Evolutionary conservation across 1,140 invertebrate genomes (phyloP).

Genomic region (Cheumatopsyche charites): DNA sequence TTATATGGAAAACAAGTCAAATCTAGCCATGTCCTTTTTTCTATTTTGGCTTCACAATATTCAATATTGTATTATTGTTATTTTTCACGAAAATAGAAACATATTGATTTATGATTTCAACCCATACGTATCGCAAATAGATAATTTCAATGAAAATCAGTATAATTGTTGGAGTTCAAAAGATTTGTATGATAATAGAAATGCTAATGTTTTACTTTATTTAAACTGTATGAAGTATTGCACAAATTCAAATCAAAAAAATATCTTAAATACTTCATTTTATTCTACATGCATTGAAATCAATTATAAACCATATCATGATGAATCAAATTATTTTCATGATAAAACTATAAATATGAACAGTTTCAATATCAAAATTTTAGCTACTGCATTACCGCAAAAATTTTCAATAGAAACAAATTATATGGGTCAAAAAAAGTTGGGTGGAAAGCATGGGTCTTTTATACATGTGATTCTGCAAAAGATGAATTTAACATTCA

Average conservation of each 20-base stretch:
- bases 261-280: not conserved
- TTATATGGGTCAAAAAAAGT: conserved; percentile 17
- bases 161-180: conserved; percentile 22
- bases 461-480: conserved; percentile 29
- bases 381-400: conserved; percentile 11
- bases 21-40: not conserved
- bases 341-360: conserved; percentile 34
- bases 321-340: conserved; percentile 8
- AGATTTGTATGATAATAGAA: not conserved
- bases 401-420: conserved; percentile 20
- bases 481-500: conserved; percentile 42
- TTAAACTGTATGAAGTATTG: not conserved
- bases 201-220: conserved; percentile 1
- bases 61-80: not conserved
- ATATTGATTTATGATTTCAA: not conserved
- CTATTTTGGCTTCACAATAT: conserved; percentile 29
- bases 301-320: not conserved
- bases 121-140: not conserved
- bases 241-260: not conserved
- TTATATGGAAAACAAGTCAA: not conserved
- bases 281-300: conserved; percentile 26
- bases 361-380: conserved; percentile 24
- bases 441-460: conserved; percentile 36
- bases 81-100: not conserved
- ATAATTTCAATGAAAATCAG: conserved; percentile 2